Evolutionary conservation across 2,113 vertebrate genomes (phyloP), one percentile per base, ranked within the genome.

Genomic region (Ahaetulla prasina): DNA sequence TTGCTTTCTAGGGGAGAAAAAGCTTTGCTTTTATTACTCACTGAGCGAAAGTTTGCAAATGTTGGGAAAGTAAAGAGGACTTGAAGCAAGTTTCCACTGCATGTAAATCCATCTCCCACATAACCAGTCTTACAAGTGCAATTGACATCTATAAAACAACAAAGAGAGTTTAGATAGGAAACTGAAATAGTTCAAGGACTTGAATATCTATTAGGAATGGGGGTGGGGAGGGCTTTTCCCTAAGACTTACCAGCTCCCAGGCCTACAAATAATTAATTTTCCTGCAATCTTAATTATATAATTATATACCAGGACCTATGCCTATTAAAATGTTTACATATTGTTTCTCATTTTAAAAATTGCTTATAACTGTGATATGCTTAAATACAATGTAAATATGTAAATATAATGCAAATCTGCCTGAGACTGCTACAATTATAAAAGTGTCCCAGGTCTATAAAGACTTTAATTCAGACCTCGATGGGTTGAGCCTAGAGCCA

Each of bases 61-160:
- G 94, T 96, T 1, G 98, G 98, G 6, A 96, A 97, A 93, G 98
- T 97, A 86, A 91, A 96, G 63, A 99, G 97, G 92, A 99, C 98
- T 96, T 99, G 98, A 92, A 99, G 95, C 93, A 99, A 95, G 96
- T 99, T 99, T 57, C 99, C 99, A 0, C 95, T 98, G 57, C 99
- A 99, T 2, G 95, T 97, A 95, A 97, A 95, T 54, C 99, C 99
- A 0, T 99, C 98, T 43, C 99, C 99, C 85, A 98, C 95, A 0
- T 98, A 99, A 94, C 99, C 99, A 0, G 14, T 87, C 88, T 98
- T 98, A 97, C 99, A 99, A 92, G 98, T 98, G 88, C 99, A 99
- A 90, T 96, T 97, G 94, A 99, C 98, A 90, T 99, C 99, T 99
- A 97, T 89, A 97, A 95, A 60, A 90, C 10, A 96, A 91, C 91